A percentile compares a stretch with the other conserved stretches of the same genome.
phyloP scores from a whole-genome alignment of 2,888 invertebrate species.

The Drosophila peninsularis region DNA sequence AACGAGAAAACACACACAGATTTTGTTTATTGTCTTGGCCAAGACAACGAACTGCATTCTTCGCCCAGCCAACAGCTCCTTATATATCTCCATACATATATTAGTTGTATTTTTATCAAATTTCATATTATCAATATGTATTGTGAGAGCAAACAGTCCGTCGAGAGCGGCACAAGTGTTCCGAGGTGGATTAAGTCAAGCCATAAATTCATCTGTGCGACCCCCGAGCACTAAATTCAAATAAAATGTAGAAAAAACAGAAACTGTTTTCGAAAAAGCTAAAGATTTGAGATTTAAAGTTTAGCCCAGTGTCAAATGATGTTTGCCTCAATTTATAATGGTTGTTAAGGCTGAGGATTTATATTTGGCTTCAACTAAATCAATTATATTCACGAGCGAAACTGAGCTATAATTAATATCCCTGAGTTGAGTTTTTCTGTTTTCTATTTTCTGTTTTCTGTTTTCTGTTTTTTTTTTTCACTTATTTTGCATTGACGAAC shows the following conservation, averaged over 20 bases:
- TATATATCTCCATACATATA: background rate
- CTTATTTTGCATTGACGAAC: constrained; percentile 5
- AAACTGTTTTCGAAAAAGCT: constrained; percentile 1
- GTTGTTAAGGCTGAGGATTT: constrained; percentile 2
- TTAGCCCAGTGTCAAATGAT: constrained; percentile 39
- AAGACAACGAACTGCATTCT: constrained; percentile 16
- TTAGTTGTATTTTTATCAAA: constrained; percentile 3
- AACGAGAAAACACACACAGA: constrained; percentile 45
- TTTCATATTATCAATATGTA: background rate
- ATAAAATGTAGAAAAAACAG: constrained; percentile 25
- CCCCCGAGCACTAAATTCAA: constrained; percentile 52
- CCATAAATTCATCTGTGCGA: constrained; percentile 62
- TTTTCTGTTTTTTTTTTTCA: constrained; percentile 6
- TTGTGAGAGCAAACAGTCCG: constrained; percentile 41
- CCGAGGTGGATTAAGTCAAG: constrained; percentile 79
- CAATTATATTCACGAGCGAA: too few relatives aligned
- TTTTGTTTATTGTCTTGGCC: constrained; percentile 46
- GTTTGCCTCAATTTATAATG: constrained; percentile 44
- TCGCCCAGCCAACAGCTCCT: background rate
- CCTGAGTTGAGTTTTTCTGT: too few relatives aligned
- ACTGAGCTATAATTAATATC: background rate
- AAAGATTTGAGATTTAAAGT: constrained; percentile 25
- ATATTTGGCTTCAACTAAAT: constrained; percentile 3
- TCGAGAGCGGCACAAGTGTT: constrained; percentile 47
- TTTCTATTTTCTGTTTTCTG: background rate